Conservation (phyloP, 2,113 vertebrate species). For the Petrocephalus zakoni region DNA sequence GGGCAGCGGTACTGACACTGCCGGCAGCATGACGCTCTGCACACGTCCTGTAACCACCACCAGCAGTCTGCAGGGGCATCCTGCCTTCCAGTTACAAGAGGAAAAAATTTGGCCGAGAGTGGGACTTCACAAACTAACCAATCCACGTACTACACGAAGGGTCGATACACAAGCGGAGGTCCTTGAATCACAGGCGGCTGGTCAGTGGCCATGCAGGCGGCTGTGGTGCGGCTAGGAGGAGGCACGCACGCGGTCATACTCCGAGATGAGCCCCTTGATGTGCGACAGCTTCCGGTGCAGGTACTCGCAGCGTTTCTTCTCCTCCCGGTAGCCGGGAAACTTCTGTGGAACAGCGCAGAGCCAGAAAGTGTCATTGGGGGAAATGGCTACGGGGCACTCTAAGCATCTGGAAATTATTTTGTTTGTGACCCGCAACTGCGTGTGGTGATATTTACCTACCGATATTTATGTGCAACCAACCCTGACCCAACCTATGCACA, state of each 20-base stretch:
- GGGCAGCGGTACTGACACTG: neutral
- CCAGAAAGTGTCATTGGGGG: neutral
- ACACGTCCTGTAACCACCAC: neutral
- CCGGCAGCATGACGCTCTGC: neutral
- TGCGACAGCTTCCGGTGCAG: slow-evolving; percentile 79
- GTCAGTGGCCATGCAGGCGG: neutral
- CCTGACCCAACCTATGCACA: neutral
- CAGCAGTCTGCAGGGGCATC: neutral
- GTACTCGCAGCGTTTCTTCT: slow-evolving; percentile 73
- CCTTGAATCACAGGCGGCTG: neutral
- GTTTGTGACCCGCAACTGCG: neutral
- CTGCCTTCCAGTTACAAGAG: neutral
- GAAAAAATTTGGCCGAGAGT: neutral
- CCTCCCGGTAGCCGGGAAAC: slow-evolving; percentile 72
- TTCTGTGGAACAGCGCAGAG: slow-evolving; percentile 45
- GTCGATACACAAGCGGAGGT: neutral
- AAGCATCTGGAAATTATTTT: neutral
- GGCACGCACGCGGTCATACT: slow-evolving; percentile 65
- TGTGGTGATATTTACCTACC: neutral
- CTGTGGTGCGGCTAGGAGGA: slow-evolving; percentile 39
- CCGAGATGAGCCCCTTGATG: slow-evolving; percentile 73
- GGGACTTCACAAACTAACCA: neutral
- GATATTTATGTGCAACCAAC: neutral
- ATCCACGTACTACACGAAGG: neutral
- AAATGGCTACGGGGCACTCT: neutral